Evolutionary conservation across 2,797 vertebrate species (phyloP).

Genomic region (Acanthiza pusilla): DNA sequence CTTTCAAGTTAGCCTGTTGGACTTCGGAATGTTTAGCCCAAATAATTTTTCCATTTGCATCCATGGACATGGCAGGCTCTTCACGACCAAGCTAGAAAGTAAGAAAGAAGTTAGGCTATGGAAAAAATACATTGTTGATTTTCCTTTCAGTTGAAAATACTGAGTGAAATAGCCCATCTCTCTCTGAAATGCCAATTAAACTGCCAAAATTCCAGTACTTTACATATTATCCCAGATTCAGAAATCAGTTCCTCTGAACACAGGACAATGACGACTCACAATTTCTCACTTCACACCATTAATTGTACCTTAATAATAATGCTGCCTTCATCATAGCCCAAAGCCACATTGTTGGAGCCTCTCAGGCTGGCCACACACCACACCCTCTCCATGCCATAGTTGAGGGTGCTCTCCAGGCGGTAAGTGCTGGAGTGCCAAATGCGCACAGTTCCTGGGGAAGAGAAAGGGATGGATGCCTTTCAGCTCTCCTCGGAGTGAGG

Average conservation of each 20-base stretch:
- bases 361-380: conserved; percentile 95
- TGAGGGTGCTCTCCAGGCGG: conserved; percentile 93
- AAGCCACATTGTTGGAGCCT: conserved; percentile 94
- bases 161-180: neutral
- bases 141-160: neutral
- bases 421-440: conserved; percentile 99
- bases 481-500: rapidly evolving
- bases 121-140: neutral
- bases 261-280: neutral
- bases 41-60: conserved; percentile 96
- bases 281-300: neutral
- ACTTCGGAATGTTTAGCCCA: conserved; percentile 98
- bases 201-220: neutral
- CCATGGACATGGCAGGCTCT: conserved; percentile 99
- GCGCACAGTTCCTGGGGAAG: conserved; percentile 86
- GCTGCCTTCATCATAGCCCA: conserved; percentile 97
- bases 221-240: neutral
- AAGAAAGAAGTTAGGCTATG: neutral
- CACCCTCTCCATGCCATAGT: conserved; percentile 97
- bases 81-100: conserved; percentile 89
- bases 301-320: conserved; percentile 93
- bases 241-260: neutral
- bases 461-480: neutral
- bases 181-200: neutral
- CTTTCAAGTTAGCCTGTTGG: conserved; percentile 97